phyloP scores from a whole-genome alignment of 2,797 vertebrate species.

The Chrosomus eos region DNA sequence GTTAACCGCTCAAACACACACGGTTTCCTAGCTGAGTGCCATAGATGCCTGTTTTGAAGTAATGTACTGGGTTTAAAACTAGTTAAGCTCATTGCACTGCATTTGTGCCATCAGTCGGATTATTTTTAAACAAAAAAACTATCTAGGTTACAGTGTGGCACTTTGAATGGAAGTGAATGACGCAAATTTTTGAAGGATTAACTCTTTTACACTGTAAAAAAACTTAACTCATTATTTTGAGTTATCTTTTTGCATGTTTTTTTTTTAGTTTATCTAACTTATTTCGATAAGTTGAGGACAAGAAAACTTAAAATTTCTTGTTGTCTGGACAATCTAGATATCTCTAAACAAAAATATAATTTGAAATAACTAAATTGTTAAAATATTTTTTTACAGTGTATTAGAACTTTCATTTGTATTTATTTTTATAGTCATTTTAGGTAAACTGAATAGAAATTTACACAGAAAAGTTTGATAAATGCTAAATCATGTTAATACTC shows the following conservation, averaged over 20 bases:
- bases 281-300: no score
- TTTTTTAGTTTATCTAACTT: no score
- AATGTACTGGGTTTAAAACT: neutral
- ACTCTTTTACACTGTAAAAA: no score
- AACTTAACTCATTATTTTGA: no score
- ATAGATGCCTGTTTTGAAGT: neutral
- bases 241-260: no score
- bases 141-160: neutral
- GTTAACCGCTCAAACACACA: slow-evolving; percentile 49
- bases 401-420: no score
- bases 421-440: neutral
- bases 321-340: no score
- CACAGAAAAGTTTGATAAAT: neutral
- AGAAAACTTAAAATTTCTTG: no score
- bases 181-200: neutral
- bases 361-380: no score
- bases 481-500: neutral
- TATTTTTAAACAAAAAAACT: neutral
- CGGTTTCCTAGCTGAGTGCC: neutral
- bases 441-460: neutral
- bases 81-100: neutral
- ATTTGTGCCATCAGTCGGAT: neutral
- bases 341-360: no score
- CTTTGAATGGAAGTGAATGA: neutral
- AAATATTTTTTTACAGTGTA: no score